A percentile compares a stretch with the other conserved stretches of the same genome.
These are phyloP conservation scores for Drosophila niveifrons DNA, from an alignment of 2,888 invertebrate genomes.

Conservation along the genomic window DNA sequence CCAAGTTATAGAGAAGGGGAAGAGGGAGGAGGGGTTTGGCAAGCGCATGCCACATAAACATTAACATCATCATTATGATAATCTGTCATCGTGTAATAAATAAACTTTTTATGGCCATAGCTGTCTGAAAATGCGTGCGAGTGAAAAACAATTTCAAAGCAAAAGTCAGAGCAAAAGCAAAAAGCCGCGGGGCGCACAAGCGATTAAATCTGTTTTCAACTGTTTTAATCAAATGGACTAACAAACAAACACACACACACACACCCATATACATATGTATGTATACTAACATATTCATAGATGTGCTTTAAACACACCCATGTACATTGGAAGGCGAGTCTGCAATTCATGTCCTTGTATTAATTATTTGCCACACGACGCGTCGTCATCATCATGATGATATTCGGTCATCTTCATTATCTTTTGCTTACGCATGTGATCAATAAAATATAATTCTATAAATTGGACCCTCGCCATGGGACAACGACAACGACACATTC, in stretches of 20 bases:
- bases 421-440: conserved; percentile 59
- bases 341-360: conserved; percentile 62
- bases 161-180: not conserved
- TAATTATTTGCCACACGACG: conserved; percentile 48
- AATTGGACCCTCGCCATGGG: conserved; percentile 42
- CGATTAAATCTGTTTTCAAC: conserved; percentile 57
- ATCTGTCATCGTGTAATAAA: conserved; percentile 59
- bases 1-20: not conserved
- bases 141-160: conserved; percentile 33
- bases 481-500: conserved; percentile 18
- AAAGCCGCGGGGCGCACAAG: conserved; percentile 31
- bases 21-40: not conserved
- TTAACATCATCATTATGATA: conserved; percentile 37
- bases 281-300: conserved; percentile 3
- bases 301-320: conserved; percentile 25
- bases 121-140: conserved; percentile 22
- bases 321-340: conserved; percentile 7
- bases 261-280: conserved; percentile 4
- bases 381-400: conserved; percentile 36
- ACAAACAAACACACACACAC: conserved; percentile 18
- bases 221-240: conserved; percentile 60
- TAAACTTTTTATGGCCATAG: conserved; percentile 49
- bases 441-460: conserved; percentile 67
- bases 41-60: conserved; percentile 9
- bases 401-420: conserved; percentile 31